Evolutionary conservation across 2,888 invertebrate genomes (phyloP), one percentile per base, ranked within the genome.

Genomic region (Idaea straminata): DNA sequence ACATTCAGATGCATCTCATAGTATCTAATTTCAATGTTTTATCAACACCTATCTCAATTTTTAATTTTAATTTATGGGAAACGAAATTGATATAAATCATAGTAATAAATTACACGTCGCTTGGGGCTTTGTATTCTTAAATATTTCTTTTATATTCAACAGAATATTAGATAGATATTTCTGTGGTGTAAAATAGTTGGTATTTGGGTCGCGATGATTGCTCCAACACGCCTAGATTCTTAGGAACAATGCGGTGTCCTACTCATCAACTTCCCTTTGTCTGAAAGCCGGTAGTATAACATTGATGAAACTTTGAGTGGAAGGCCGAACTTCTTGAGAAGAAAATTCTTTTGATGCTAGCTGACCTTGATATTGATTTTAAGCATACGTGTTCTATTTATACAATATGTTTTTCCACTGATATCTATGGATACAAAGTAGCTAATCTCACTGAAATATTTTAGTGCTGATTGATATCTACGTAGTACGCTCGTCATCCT

Each of bases 161-260:
- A 4, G 6, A 36, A 36, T 1, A 7, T 47, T 47, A 47, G 47
- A 47, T 47, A 47, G 47, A 47, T 47, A 47, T 47, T 47, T 47
- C 47, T 47, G 47, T 47, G 47, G 13, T 47, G 47, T 47, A 47
- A 47, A 47, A 47, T 47, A 70, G 70, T 62, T 72, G 83, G 84
- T 85, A 89, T 89, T 85, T 83, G 77, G 88, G 87, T 80, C 88
- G 81, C 80, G 73, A 77, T 85, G 87, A 88, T 88, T 88, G 83
- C 83, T 83, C 77, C 79, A 78, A 77, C 47, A 47, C 78, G 81
- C 83, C 83, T 83, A 79, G 82, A 81, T 84, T 81, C 79, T 76
- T 78, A 79, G 77, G 72, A 78, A 84, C 85, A 85, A 84, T 84
- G 79, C 77, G 73, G 75, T 73, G 75, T 79, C 79, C 81, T 73